Conservation (phyloP, 1,140 invertebrate species). For the Magallana ariakensis region DNA sequence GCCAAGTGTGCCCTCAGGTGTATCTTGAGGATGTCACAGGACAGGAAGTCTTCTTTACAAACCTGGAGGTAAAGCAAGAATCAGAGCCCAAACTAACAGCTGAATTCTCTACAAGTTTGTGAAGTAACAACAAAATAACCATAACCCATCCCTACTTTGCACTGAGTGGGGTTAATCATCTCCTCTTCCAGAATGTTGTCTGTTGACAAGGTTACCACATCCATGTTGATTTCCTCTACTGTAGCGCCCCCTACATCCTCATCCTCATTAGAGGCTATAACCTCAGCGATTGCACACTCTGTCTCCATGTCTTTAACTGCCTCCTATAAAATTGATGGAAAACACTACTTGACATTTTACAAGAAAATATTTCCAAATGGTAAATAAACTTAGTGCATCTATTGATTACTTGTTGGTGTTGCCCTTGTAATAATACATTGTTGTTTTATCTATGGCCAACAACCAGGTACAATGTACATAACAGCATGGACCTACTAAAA, state of each 20-base stretch:
- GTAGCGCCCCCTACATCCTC: not conserved
- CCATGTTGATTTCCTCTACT: conserved; percentile 36
- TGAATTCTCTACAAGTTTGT: not conserved
- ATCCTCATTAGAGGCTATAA: conserved; percentile 28
- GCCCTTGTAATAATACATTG: too few relatives aligned
- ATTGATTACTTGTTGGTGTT: too few relatives aligned
- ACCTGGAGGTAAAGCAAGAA: conserved; percentile 62
- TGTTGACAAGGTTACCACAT: conserved; percentile 26
- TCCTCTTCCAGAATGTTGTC: conserved; percentile 26
- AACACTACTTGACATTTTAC: too few relatives aligned
- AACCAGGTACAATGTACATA: too few relatives aligned
- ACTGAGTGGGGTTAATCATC: conserved; percentile 59
- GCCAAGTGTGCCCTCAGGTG: conserved; percentile 75
- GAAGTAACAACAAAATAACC: not conserved
- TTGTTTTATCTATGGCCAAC: too few relatives aligned
- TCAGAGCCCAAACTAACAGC: not conserved
- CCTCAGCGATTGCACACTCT: conserved; percentile 37
- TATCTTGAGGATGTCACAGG: conserved; percentile 64
- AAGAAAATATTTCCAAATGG: too few relatives aligned
- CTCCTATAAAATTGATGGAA: not conserved
- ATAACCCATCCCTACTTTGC: conserved; percentile 55
- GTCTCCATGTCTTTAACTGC: conserved; percentile 35
- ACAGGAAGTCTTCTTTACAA: conserved; percentile 68
- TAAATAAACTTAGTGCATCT: too few relatives aligned
- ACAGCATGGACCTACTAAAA: too few relatives aligned